Percentiles rank a stretch among this genome's conserved stretches.
Evolutionary conservation across 2,888 invertebrate genomes (phyloP).

Genomic region (Chrysolina haemoptera): DNA sequence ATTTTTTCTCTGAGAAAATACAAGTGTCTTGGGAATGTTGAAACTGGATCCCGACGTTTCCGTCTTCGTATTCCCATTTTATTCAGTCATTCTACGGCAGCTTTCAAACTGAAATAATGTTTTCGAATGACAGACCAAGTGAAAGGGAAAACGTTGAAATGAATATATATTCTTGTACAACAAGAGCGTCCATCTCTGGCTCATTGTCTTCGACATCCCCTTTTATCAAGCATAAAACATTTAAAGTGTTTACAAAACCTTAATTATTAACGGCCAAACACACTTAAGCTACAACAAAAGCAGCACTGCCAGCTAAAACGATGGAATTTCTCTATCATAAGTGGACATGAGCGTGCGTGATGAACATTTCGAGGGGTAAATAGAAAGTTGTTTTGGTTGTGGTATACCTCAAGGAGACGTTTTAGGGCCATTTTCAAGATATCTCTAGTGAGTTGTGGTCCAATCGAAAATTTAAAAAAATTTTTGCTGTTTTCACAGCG

Average conservation of each 20-base stretch:
- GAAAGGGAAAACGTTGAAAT: slow-evolving; percentile 35
- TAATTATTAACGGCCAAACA: slow-evolving; percentile 68
- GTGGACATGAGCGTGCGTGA: slow-evolving; percentile 40
- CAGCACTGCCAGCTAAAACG: slow-evolving; percentile 39
- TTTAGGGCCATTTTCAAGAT: too few relatives aligned
- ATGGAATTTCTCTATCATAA: slow-evolving; percentile 44
- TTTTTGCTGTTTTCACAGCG: too few relatives aligned
- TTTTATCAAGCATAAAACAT: slow-evolving; percentile 67
- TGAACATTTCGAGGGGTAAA: slow-evolving; percentile 5
- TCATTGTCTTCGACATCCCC: slow-evolving; percentile 51
- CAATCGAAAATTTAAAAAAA: too few relatives aligned
- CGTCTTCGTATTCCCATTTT: background rate
- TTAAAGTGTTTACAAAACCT: slow-evolving; percentile 65
- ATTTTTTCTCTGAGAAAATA: too few relatives aligned
- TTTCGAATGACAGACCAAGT: slow-evolving; percentile 21
- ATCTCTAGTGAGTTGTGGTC: too few relatives aligned
- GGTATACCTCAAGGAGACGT: background rate
- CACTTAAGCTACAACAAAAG: slow-evolving; percentile 61
- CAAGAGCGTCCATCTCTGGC: slow-evolving; percentile 28
- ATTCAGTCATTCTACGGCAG: background rate
- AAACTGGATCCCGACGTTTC: too few relatives aligned
- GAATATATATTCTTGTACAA: slow-evolving; percentile 31
- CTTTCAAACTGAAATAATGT: slow-evolving; percentile 3
- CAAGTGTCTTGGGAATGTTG: too few relatives aligned
- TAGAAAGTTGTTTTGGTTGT: background rate